phyloP scores from a whole-genome alignment of 2,888 invertebrate genomes.

The Iphiclides podalirius region DNA sequence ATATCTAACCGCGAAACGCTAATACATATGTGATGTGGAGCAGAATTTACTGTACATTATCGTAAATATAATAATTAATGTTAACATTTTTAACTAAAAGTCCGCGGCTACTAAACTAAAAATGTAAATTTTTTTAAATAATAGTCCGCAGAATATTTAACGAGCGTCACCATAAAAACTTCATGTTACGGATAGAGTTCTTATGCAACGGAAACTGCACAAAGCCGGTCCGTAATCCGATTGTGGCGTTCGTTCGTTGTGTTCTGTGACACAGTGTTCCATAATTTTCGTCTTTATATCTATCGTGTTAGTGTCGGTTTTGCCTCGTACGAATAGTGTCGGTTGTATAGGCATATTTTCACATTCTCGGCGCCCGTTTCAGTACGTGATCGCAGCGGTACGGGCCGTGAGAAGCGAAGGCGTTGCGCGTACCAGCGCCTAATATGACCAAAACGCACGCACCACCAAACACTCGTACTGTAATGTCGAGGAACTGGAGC shows the following conservation, averaged over 20 bases:
- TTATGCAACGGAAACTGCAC: conserved; percentile 37
- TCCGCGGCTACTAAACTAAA: no score
- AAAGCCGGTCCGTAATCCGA: conserved; percentile 40
- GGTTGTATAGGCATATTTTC: conserved; percentile 53
- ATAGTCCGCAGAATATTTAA: no score
- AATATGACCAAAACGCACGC: conserved; percentile 33
- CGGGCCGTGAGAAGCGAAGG: conserved; percentile 61
- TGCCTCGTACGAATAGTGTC: conserved; percentile 18
- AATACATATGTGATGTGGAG: no score
- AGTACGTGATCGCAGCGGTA: conserved; percentile 45
- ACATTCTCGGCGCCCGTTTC: conserved; percentile 52
- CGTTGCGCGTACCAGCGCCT: conserved; percentile 28
- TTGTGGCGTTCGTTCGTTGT: conserved; percentile 42
- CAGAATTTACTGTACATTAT: no score
- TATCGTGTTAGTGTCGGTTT: conserved; percentile 6
- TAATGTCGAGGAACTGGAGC: conserved; percentile 14
- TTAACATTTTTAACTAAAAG: no score
- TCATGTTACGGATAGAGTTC: no score
- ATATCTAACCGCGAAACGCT: no score
- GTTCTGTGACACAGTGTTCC: conserved; percentile 28
- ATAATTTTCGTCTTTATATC: conserved; percentile 26
- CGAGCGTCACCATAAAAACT: no score
- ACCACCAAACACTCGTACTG: conserved; percentile 13
- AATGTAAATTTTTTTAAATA: no score
- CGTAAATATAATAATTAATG: no score